Evolutionary conservation across 1,140 invertebrate species (phyloP).

Genomic region (Bombus waltoni): DNA sequence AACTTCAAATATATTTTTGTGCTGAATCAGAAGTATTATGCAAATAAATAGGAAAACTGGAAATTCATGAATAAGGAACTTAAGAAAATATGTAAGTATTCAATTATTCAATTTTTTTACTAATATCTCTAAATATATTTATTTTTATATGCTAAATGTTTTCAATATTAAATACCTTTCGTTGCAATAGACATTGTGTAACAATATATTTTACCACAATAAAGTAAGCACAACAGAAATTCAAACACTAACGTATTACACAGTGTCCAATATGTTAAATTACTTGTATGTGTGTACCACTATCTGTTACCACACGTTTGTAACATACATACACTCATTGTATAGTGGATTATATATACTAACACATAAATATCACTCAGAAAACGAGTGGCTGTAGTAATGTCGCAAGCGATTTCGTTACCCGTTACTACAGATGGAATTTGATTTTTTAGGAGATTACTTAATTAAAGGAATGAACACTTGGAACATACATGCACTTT

Average conservation of each 20-base stretch:
- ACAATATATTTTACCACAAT: conserved; percentile 21
- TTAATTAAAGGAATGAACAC: not conserved
- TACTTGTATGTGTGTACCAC: no score
- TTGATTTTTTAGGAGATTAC: not conserved
- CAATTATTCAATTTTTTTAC: not conserved
- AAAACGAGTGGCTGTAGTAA: not conserved
- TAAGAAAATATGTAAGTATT: conserved; percentile 1
- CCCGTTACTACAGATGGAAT: not conserved
- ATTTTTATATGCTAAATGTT: not conserved
- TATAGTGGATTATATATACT: not conserved
- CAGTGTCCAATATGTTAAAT: not conserved
- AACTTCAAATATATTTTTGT: no score
- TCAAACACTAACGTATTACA: not conserved
- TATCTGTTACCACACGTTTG: no score
- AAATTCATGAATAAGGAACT: not conserved
- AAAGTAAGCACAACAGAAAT: not conserved
- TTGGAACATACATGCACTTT: conserved; percentile 1
- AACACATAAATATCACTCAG: not conserved
- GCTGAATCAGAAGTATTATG: no score
- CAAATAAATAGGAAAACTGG: not conserved
- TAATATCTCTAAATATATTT: not conserved
- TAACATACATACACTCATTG: not conserved
- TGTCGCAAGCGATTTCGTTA: not conserved
- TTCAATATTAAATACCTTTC: conserved; percentile 58
- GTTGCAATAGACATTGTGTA: conserved; percentile 57